Conservation (phyloP, 2,888 invertebrate genomes). For the Myathropa florea region DNA sequence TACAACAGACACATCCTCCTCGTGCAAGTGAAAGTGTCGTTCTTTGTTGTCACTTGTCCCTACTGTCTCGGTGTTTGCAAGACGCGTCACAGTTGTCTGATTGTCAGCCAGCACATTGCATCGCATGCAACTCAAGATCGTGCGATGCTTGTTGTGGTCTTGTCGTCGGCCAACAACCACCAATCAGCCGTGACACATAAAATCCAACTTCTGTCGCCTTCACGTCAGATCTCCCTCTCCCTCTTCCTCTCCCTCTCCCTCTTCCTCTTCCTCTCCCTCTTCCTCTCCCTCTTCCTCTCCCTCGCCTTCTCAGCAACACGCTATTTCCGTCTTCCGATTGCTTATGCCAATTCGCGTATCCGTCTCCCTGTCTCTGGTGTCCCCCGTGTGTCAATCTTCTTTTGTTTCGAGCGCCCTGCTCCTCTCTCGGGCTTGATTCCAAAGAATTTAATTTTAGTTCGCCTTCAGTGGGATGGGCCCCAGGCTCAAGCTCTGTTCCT, state of each 20-base stretch:
- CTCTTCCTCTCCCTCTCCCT: background rate
- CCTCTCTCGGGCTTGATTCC: background rate
- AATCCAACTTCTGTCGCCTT: slow-evolving; percentile 16
- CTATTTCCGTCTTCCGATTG: slow-evolving; percentile 58
- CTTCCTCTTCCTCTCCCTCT: too few relatives aligned
- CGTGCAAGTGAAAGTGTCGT: background rate
- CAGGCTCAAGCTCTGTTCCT: slow-evolving; percentile 28
- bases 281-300: too few relatives aligned
- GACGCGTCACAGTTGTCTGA: background rate
- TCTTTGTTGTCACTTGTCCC: background rate
- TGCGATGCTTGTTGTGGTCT: background rate
- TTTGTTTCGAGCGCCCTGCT: background rate
- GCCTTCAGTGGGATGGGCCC: background rate
- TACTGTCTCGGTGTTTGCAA: background rate
- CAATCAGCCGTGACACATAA: slow-evolving; percentile 51
- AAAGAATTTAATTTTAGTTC: slow-evolving; percentile 27
- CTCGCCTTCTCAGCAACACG: slow-evolving; percentile 13
- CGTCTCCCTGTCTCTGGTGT: background rate
- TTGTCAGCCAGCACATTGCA: background rate
- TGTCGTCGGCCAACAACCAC: background rate
- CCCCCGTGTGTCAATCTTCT: background rate
- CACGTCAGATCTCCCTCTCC: background rate
- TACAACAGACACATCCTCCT: background rate
- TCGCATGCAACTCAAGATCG: background rate
- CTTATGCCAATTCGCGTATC: slow-evolving; percentile 40